Percentiles rank a stretch among this genome's conserved stretches.
These are phyloP conservation scores for Cryptomyrus ogoouensis DNA, from an alignment of 2,113 vertebrate species.

Conservation along the genomic window DNA sequence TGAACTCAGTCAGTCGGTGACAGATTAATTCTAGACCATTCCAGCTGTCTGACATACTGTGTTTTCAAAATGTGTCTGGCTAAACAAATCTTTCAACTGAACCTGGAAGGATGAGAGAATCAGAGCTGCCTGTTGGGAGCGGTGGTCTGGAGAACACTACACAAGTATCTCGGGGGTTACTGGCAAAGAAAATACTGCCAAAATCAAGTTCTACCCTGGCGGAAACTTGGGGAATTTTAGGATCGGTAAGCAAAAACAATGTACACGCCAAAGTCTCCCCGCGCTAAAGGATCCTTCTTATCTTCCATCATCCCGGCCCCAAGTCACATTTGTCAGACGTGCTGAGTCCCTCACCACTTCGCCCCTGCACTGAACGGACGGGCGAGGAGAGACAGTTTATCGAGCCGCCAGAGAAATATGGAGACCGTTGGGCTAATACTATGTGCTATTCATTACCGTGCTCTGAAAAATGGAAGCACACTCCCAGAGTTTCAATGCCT, in stretches of 20 bases:
- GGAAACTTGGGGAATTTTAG: neutral
- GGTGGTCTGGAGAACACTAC: neutral
- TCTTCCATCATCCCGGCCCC: neutral
- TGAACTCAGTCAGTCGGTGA: neutral
- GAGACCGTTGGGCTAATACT: neutral
- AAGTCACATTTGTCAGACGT: neutral
- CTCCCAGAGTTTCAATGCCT: neutral
- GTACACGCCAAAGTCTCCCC: neutral
- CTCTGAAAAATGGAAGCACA: constrained; percentile 9
- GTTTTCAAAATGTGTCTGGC: constrained; percentile 8
- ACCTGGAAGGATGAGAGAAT: constrained; percentile 12
- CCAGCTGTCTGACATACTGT: neutral
- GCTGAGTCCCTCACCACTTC: neutral
- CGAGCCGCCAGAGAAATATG: neutral
- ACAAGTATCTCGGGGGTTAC: neutral
- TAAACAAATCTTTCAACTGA: neutral
- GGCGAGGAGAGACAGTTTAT: neutral
- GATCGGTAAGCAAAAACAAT: neutral
- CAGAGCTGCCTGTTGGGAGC: neutral
- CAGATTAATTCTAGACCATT: constrained; percentile 3
- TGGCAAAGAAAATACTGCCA: neutral
- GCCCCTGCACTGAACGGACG: neutral
- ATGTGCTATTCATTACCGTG: neutral
- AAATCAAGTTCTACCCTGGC: neutral
- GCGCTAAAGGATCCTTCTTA: neutral